Evolutionary conservation across 2,888 invertebrate species (phyloP), one percentile per base, ranked within the genome.

Genomic region (Dione juno): DNA sequence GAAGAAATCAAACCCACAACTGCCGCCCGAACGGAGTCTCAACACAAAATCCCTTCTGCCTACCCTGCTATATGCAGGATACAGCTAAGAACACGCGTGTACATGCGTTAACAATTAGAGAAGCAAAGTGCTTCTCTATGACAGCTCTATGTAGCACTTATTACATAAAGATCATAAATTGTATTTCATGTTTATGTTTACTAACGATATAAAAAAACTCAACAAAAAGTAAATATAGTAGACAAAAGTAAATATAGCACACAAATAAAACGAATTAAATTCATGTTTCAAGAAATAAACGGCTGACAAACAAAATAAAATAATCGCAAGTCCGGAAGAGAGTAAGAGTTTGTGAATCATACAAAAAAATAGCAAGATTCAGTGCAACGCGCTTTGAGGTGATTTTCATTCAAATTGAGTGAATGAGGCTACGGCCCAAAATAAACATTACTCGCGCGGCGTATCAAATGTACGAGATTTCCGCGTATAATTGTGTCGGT

Each of bases 361-460:
- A 50, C 50, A 57, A 54, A 61, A 74, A 77, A 72, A 75, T 72
- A 74, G 50, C 69, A 50, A 37, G 52, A 48, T 64, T 67, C 59
- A 50, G 70, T 71, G 72, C 75, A 76, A 76, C 71, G 73, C 73
- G 74, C 74, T 74, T 71, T 64, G 66, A 66, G 43, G 48, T 63
- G 73, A 72, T 69, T 73, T 77, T 76, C 77, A 77, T 77, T 77
- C 74, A 77, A 71, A 66, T 54, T 66, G 67, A 21, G 48, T 53
- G 59, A 52, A 68, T 69, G 76, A 75, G 69, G 63, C 57, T 65
- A 67, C 67, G 41, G 71, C 63, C 70, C 68, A 74, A 79, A 79
- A 79, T 78, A 79, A 78, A 78, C 59, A 73, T 78, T 78, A 76
- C 76, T 79, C 78, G 77, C 71, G 65, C 71, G 73, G 67, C 69